These are phyloP conservation scores for Lepus europaeus DNA, from an alignment of 2,113 vertebrate species.

Conservation along the genomic window DNA sequence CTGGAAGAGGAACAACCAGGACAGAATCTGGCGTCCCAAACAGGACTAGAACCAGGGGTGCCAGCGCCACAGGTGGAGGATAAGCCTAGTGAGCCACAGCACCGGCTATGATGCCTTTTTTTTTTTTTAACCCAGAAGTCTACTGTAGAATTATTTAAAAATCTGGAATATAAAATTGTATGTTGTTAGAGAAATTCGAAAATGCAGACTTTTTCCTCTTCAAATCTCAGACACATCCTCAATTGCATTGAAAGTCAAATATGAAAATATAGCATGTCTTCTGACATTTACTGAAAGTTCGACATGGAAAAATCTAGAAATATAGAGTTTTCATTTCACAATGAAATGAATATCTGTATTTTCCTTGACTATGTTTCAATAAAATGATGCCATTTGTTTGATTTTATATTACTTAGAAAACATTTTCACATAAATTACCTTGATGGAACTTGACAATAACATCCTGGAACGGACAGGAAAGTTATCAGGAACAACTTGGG, in stretches of 20 bases:
- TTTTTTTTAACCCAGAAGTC: not conserved
- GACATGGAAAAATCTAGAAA: constrained; percentile 32
- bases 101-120: not conserved
- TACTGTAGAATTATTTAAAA: constrained; percentile 18
- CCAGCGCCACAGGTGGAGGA: too few species aligned
- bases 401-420: not conserved
- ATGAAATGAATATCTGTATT: not conserved
- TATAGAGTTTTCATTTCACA: not conserved
- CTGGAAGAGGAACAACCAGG: too few species aligned
- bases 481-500: not conserved
- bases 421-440: not conserved
- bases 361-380: constrained; percentile 1
- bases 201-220: constrained; percentile 20
- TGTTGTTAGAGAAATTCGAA: constrained; percentile 35
- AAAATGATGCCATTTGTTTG: not conserved
- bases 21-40: too few species aligned
- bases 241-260: not conserved
- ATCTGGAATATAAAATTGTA: not conserved
- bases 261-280: not conserved
- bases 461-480: not conserved
- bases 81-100: too few species aligned
- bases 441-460: not conserved
- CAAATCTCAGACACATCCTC: not conserved
- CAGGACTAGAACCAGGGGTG: too few species aligned
- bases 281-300: not conserved